Evolutionary conservation across 35 echinoderm and acorn worm species (phyloP).

Genomic region (Heliocidaris erythrogramma): DNA sequence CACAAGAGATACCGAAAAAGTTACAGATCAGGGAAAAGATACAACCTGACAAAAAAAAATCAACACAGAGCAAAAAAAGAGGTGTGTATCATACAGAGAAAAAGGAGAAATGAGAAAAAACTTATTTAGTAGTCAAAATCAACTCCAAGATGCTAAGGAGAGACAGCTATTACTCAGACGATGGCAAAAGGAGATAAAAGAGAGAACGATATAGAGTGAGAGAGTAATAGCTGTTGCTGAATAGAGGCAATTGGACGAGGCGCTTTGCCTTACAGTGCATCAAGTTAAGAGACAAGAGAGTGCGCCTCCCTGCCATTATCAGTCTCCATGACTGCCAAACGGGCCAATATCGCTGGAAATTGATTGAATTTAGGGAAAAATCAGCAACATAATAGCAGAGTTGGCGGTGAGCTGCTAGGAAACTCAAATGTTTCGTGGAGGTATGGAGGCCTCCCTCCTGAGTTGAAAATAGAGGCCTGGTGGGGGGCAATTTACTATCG

Average conservation of each 20-base stretch:
- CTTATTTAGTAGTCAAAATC: background rate
- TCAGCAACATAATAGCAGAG: slow-evolving; percentile 45
- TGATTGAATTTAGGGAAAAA: slow-evolving; percentile 45
- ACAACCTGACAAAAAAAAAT: no score
- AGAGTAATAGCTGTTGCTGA: background rate
- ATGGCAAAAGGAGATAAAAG: background rate
- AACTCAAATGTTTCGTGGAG: background rate
- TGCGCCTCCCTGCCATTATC: background rate
- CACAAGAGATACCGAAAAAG: background rate
- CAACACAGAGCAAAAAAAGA: background rate
- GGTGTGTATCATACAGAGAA: background rate
- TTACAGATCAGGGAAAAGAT: background rate
- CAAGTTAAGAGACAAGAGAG: background rate
- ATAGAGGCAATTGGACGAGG: background rate
- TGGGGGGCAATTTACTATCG: background rate
- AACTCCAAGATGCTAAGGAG: background rate
- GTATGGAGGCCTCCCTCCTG: background rate
- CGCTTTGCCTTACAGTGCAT: background rate
- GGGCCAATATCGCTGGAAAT: slow-evolving; percentile 41
- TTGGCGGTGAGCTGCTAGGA: slow-evolving; percentile 5
- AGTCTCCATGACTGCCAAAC: background rate
- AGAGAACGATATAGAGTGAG: background rate
- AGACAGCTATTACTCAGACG: background rate
- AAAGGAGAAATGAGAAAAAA: background rate
- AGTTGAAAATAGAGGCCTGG: background rate